Evolutionary conservation across 2,888 invertebrate genomes (phyloP), one percentile per base, ranked within the genome.

Genomic region (Drosophila nr. perissopoda): DNA sequence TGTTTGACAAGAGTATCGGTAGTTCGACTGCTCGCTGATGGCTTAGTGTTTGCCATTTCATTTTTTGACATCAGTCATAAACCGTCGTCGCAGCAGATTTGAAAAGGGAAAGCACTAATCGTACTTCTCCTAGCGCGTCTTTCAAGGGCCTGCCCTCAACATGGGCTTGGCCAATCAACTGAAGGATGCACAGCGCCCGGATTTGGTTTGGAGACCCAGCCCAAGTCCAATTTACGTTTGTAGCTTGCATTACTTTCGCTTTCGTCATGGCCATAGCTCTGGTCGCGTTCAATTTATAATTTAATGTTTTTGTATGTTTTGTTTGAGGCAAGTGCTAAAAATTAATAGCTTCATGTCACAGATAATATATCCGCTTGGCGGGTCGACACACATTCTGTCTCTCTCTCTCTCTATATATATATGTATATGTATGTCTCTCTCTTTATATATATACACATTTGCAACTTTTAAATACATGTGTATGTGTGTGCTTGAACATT

Each of bases 81-180:
- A 61, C 61, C 59, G 65, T 61, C 46, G 70, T 60, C 49, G 40
- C 16, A 6, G 7, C 11, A 16, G 21, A 52, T 65, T 73, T 69
- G 48, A 82, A 84, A 85, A 85, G 88, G 82, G 88, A 85, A 85
- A 85, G 88, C 78, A 85, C 78, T 64, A 78, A 83, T 77, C 71
- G 66, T 70, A 74, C 80, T 78, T 88, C 79, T 85, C 76, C 81
- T 64, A 74, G 53, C 34, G 54, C 46, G 18, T 49, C 46, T 61
- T 67, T 73, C 52, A 73, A 76, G 76, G 74, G 73, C 58, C 57
- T 38, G 65, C 56, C 52, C 60, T 49, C 16, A 42, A 31, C n/a
- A 18, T 54, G 21, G 71, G 78, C 67, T 68, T 75, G 79, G 67
- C 75, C 71, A 63, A 67, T 58, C 78, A 49, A 46, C 68, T 73